Evolutionary conservation across 2,888 invertebrate species (phyloP).

Genomic region (Plagodis pulveraria): DNA sequence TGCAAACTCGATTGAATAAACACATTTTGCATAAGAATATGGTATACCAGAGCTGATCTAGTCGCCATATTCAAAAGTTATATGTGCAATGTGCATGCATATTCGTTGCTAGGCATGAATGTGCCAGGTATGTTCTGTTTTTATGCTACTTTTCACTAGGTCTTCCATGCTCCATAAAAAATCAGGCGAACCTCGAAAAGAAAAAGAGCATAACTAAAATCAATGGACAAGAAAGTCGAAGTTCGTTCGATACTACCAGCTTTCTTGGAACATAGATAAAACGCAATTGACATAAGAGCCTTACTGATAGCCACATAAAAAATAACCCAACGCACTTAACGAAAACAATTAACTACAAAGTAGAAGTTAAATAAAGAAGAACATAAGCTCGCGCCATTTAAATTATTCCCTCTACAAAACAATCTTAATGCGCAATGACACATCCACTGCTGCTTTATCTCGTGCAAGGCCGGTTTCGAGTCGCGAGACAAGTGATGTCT

Average conservation of each 20-base stretch:
- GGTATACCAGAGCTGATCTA: too few relatives aligned
- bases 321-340: conserved; percentile 32
- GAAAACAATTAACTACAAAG: conserved; percentile 36
- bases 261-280: conserved; percentile 21
- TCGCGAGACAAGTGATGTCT: conserved; percentile 48
- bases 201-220: neutral
- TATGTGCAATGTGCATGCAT: too few relatives aligned
- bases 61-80: too few relatives aligned
- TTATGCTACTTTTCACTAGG: too few relatives aligned
- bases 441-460: conserved; percentile 56
- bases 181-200: too few relatives aligned
- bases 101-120: too few relatives aligned
- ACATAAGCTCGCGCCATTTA: conserved; percentile 42
- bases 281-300: conserved; percentile 27
- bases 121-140: too few relatives aligned
- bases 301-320: conserved; percentile 31
- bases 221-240: conserved; percentile 1
- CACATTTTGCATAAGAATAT: conserved; percentile 4
- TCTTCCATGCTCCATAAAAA: too few relatives aligned
- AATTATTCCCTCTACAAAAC: conserved; percentile 53
- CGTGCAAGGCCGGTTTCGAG: conserved; percentile 43
- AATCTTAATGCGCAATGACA: conserved; percentile 61
- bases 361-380: conserved; percentile 35
- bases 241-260: conserved; percentile 9
- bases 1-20: conserved; percentile 1